These are phyloP conservation scores for Lasioglossum villosulum DNA, from an alignment of 2,888 invertebrate genomes.

Conservation along the genomic window DNA sequence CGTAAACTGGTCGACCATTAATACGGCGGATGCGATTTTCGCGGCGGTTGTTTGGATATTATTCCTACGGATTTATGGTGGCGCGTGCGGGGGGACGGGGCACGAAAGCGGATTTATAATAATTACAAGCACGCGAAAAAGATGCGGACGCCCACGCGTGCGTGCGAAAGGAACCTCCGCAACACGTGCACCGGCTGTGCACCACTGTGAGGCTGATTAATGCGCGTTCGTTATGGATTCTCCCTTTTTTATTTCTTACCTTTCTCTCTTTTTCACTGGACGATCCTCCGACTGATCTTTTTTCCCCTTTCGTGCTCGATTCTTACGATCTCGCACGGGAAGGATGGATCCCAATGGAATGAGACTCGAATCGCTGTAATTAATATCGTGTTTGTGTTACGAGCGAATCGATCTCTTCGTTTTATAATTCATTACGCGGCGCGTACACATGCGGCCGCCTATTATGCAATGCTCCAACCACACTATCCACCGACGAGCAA, in stretches of 20 bases:
- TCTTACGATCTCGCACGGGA: slow-evolving; percentile 17
- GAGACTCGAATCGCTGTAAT: slow-evolving; percentile 31
- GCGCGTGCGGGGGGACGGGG: background rate
- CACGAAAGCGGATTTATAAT: slow-evolving; percentile 3
- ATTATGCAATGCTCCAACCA: slow-evolving; percentile 25
- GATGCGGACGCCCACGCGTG: background rate
- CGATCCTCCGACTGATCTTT: slow-evolving; percentile 38
- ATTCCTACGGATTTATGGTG: slow-evolving; percentile 51
- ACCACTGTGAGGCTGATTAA: slow-evolving; percentile 62
- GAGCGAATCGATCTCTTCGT: slow-evolving; percentile 38
- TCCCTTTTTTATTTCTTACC: background rate
- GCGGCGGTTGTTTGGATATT: slow-evolving; percentile 44
- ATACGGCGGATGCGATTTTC: slow-evolving; percentile 53
- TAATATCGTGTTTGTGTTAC: slow-evolving; percentile 40
- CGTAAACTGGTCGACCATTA: slow-evolving; percentile 48
- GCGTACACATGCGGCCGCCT: background rate
- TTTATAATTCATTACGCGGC: slow-evolving; percentile 21
- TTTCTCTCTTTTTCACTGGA: background rate
- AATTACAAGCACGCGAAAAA: slow-evolving; percentile 1
- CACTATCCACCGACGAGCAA: background rate
- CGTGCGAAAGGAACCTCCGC: slow-evolving; percentile 21
- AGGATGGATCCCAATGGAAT: background rate
- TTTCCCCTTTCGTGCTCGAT: slow-evolving; percentile 17
- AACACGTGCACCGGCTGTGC: slow-evolving; percentile 47
- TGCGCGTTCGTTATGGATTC: slow-evolving; percentile 60